A percentile compares a stretch with the other conserved stretches of the same genome.
These are phyloP conservation scores for Drosophila parthenogenetica DNA, from an alignment of 2,888 invertebrate genomes.

Conservation along the genomic window DNA sequence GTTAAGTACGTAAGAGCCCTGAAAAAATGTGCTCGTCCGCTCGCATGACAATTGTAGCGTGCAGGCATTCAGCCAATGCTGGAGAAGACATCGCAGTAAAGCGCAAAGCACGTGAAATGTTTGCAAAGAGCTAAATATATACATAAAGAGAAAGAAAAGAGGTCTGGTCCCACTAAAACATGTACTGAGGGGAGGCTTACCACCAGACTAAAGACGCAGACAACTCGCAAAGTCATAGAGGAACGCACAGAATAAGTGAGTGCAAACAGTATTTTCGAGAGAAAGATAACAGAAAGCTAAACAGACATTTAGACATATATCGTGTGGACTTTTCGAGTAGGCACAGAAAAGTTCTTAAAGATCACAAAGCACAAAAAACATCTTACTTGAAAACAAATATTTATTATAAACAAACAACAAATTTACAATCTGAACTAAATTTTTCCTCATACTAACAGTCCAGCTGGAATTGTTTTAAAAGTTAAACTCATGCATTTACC, in stretches of 20 bases:
- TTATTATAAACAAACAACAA: neutral
- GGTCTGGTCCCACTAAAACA: slow-evolving; percentile 45
- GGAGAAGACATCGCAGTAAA: slow-evolving; percentile 62
- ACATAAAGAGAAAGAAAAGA: slow-evolving; percentile 34
- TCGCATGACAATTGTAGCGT: slow-evolving; percentile 82
- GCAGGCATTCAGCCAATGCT: slow-evolving; percentile 79
- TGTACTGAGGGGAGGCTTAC: slow-evolving; percentile 58
- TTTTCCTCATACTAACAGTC: neutral
- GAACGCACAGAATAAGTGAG: slow-evolving; percentile 70
- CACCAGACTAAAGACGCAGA: slow-evolving; percentile 66
- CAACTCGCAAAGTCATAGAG: slow-evolving; percentile 50
- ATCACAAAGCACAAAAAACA: too few species aligned
- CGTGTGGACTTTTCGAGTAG: slow-evolving; percentile 37
- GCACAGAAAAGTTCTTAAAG: too few species aligned
- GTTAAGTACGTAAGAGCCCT: slow-evolving; percentile 66
- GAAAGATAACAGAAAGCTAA: slow-evolving; percentile 35
- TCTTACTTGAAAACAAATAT: neutral
- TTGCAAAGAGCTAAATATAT: slow-evolving; percentile 60
- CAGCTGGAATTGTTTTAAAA: neutral
- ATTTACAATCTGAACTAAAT: neutral
- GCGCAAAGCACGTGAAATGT: slow-evolving; percentile 74
- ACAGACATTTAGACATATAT: slow-evolving; percentile 12
- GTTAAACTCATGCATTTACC: neutral
- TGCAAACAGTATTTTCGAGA: slow-evolving; percentile 28
- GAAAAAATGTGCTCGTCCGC: slow-evolving; percentile 72